Conservation (phyloP, 2,797 vertebrate species). For the Coregonus sp. region DNA sequence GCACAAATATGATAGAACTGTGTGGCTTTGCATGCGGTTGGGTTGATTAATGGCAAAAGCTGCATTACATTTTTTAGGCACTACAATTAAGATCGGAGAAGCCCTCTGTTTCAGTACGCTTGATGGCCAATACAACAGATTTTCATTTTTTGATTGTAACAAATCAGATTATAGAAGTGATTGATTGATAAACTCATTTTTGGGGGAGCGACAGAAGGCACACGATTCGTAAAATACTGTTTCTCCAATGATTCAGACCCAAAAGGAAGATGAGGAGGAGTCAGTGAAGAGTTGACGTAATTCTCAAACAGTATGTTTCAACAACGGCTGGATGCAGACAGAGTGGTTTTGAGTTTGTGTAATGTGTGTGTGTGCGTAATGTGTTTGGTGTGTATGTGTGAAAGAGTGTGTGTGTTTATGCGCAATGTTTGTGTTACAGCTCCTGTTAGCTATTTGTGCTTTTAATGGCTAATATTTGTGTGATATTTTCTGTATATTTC, state of each 20-base stretch:
- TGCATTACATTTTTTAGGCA: conserved; percentile 73
- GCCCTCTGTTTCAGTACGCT: conserved; percentile 35
- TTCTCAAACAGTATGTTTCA: conserved; percentile 42
- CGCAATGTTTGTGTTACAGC: conserved; percentile 53
- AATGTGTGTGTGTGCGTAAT: conserved; percentile 32
- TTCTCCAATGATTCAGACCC: conserved; percentile 43
- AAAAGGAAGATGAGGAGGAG: conserved; percentile 48
- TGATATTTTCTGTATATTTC: conserved; percentile 49
- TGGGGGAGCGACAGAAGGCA: conserved; percentile 74
- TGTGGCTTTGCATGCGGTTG: conserved; percentile 51
- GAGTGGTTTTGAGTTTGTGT: conserved; percentile 41
- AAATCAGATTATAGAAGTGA: conserved; percentile 61
- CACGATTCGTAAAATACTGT: conserved; percentile 63
- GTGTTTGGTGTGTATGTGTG: conserved; percentile 6
- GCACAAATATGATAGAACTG: conserved; percentile 43
- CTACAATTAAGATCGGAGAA: conserved; percentile 61
- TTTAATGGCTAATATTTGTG: conserved; percentile 60
- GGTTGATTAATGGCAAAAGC: conserved; percentile 62
- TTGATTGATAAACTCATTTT: conserved; percentile 24
- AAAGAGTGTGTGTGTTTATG: neutral
- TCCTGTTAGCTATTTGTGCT: conserved; percentile 70
- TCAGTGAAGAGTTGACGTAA: conserved; percentile 54
- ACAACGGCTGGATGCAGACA: conserved; percentile 45
- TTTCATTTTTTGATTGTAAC: conserved; percentile 68
- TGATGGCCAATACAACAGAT: conserved; percentile 41